phyloP scores from a whole-genome alignment of 2,888 invertebrate genomes.

The Micropterix aruncella region DNA sequence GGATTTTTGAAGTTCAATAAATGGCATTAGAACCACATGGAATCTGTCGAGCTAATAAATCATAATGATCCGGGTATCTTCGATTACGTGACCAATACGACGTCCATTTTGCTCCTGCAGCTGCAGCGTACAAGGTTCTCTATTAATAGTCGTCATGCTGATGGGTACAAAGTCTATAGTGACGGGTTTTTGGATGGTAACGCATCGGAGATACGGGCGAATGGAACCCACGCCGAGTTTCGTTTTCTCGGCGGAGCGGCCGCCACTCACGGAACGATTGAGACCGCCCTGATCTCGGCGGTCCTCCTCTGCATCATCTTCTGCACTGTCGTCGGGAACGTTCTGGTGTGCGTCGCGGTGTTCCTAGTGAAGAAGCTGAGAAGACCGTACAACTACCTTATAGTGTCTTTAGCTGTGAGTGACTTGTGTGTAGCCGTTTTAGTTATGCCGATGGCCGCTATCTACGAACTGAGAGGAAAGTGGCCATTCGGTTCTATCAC shows the following conservation, averaged over 20 bases:
- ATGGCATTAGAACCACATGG: not conserved
- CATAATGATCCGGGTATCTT: too few relatives aligned
- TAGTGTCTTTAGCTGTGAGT: conserved; percentile 91
- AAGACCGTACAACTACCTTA: conserved; percentile 79
- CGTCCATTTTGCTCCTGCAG: too few relatives aligned
- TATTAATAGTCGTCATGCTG: not conserved
- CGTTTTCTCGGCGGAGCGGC: not conserved
- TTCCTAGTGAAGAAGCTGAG: conserved; percentile 85
- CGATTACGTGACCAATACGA: too few relatives aligned
- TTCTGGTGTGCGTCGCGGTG: conserved; percentile 90
- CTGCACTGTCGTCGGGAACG: conserved; percentile 76
- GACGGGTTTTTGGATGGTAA: not conserved
- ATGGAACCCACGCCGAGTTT: not conserved
- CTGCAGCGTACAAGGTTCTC: too few relatives aligned
- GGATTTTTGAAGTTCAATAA: not conserved
- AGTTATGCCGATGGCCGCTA: conserved; percentile 95
- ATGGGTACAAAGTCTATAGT: not conserved
- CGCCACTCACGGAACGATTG: conserved; percentile 26
- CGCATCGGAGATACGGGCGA: not conserved
- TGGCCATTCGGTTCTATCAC: conserved; percentile 90
- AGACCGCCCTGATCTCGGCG: conserved; percentile 53
- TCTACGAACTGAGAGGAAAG: conserved; percentile 81
- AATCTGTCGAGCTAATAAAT: too few relatives aligned
- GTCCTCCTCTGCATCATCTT: conserved; percentile 62
- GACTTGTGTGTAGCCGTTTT: conserved; percentile 91